Evolutionary conservation across 2,888 invertebrate species (phyloP), one percentile per base, ranked within the genome.

Genomic region (Chrysodeixis includens): DNA sequence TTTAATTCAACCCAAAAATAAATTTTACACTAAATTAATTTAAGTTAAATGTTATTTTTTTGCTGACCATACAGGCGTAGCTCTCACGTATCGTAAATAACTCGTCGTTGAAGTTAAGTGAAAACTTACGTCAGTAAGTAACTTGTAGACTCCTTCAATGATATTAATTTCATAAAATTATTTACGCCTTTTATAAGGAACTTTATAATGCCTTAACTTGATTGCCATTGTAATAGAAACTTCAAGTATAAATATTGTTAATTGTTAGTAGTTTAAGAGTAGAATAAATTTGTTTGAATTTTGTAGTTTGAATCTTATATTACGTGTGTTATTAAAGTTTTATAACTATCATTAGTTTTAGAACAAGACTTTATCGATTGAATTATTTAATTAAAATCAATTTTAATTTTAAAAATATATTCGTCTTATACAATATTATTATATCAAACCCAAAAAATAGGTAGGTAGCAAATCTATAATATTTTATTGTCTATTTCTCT

Each of bases 51-150:
- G 6, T 26, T 26, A 4, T 26, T 26, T 5, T 58, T 74, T 16
- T 78, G 58, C 32, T 9, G 9, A 66, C 69, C 14, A 8, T 75
- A 66, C 63, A 26, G 26, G 44, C 56, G 66, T 59, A 75, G 56
- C 62, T 35, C 63, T 64, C 82, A 81, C 81, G 82, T 79, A 76
- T 69, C 66, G 69, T 74, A 61, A 74, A 71, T 65, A 71, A 78
- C 74, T 71, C 76, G 71, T 69, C 69, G 60, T 70, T 62, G 65
- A 72, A 67, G 61, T 62, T 67, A 69, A 65, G 55, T 74, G 76
- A 54, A 73, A 79, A 79, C 81, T 78, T 79, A 74, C 32, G 52
- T 55, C 18, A 18, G 53, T 72, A 72, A 79, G 77, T 69, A 60
- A 35, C 64, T 73, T 58, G 56, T 53, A 61, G 61, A 59, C 74